phyloP scores from a whole-genome alignment of 2,888 invertebrate genomes.

The Coremacera marginata region DNA sequence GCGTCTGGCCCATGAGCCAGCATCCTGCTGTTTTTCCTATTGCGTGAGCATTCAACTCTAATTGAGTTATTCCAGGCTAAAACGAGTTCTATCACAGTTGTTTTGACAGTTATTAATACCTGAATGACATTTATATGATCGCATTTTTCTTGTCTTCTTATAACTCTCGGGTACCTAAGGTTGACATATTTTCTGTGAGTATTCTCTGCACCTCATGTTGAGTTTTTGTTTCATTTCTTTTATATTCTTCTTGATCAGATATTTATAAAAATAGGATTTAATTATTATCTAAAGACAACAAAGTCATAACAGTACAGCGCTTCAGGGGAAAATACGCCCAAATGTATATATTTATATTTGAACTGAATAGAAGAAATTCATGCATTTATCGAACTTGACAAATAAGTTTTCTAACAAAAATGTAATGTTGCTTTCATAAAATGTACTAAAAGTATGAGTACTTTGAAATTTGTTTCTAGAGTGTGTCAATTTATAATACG shows the following conservation, averaged over 20 bases:
- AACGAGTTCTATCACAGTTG: conserved; percentile 47
- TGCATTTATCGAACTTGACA: too few species aligned
- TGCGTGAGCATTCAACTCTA: conserved; percentile 49
- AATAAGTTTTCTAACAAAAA: too few species aligned
- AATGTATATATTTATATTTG: too few species aligned
- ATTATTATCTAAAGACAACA: too few species aligned
- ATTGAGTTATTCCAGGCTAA: conserved; percentile 48
- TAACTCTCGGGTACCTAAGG: neutral
- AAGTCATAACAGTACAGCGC: too few species aligned
- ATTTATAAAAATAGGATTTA: neutral
- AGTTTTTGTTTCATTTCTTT: neutral
- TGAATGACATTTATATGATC: conserved; percentile 65
- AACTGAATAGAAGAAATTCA: too few species aligned
- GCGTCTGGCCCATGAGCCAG: conserved; percentile 12
- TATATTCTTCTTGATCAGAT: neutral
- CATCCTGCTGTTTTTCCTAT: conserved; percentile 47
- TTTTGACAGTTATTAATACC: conserved; percentile 69
- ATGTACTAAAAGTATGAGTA: too few species aligned
- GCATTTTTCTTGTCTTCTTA: conserved; percentile 46
- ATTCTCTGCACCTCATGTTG: neutral
- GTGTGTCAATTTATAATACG: too few species aligned
- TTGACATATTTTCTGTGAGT: neutral
- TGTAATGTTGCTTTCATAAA: too few species aligned
- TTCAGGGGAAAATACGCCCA: too few species aligned
- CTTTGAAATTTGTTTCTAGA: too few species aligned